A percentile compares a stretch with the other conserved stretches of the same genome.
Conservation (phyloP, 2,113 vertebrate species). For the Crotophaga sulcirostris region DNA sequence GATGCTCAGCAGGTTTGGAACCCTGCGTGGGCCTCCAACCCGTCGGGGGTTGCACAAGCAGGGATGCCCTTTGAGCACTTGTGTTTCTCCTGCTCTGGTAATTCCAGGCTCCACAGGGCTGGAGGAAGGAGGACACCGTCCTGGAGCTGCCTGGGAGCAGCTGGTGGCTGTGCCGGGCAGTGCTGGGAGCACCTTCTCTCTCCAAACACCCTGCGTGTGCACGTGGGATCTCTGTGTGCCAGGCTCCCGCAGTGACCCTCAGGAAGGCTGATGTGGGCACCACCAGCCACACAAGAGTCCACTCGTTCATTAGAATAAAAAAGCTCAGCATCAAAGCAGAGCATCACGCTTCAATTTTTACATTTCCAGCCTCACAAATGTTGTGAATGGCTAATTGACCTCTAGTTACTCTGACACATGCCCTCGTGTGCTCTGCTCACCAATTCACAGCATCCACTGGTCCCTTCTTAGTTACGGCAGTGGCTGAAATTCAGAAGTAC, state of each 20-base stretch:
- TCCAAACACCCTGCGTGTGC: not conserved
- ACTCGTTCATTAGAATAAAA: not conserved
- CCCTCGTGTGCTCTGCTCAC: not conserved
- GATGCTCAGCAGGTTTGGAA: not conserved
- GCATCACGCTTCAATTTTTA: not conserved
- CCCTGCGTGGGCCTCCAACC: rapidly evolving
- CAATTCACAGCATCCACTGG: not conserved
- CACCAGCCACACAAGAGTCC: not conserved
- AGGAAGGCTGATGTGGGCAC: not conserved
- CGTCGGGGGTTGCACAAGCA: not conserved
- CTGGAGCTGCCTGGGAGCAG: not conserved
- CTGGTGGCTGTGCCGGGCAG: not conserved
- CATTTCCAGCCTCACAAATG: not conserved
- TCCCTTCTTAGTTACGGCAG: not conserved
- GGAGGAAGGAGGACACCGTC: not conserved
- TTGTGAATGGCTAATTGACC: not conserved
- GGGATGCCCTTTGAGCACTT: not conserved
- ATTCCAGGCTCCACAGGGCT: not conserved
- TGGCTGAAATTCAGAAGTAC: not conserved
- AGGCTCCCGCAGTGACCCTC: not conserved
- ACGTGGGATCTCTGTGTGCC: not conserved
- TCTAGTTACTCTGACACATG: not conserved
- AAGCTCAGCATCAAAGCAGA: not conserved
- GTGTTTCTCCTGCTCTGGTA: not conserved
- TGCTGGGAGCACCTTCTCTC: not conserved